These are phyloP conservation scores for Pandemis cinnamomeana DNA, from an alignment of 2,888 invertebrate species.

Conservation along the genomic window DNA sequence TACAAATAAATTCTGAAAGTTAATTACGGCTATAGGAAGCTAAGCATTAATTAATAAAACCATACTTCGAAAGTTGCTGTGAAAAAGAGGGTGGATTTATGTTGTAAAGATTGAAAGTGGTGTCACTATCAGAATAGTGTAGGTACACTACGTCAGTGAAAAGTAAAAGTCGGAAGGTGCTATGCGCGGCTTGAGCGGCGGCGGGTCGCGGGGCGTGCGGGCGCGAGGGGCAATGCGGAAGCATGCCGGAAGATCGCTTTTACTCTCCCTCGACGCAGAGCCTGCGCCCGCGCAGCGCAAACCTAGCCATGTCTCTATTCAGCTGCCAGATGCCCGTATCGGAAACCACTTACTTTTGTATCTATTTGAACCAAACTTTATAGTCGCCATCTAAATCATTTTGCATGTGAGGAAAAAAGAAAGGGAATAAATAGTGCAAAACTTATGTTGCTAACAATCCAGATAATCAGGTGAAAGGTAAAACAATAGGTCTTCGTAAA, in stretches of 20 bases:
- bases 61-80: background rate
- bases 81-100: slow-evolving; percentile 24
- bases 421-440: background rate
- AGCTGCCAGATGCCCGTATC: background rate
- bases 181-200: slow-evolving; percentile 43
- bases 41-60: slow-evolving; percentile 7
- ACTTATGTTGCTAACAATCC: no score
- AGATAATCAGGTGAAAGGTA: no score
- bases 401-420: background rate
- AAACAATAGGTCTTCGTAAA: no score
- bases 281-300: slow-evolving; percentile 46
- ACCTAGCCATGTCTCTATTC: background rate
- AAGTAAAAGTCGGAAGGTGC: slow-evolving; percentile 79
- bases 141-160: slow-evolving; percentile 52
- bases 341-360: slow-evolving; percentile 1
- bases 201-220: slow-evolving; percentile 42
- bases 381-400: background rate
- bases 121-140: slow-evolving; percentile 39
- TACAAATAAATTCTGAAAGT: background rate
- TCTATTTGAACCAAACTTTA: background rate
- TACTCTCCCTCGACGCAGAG: slow-evolving; percentile 64
- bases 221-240: slow-evolving; percentile 61
- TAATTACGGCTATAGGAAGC: background rate
- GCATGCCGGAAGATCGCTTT: slow-evolving; percentile 74
- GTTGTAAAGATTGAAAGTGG: slow-evolving; percentile 39